Base-by-base conservation (phyloP, 2,113 vertebrate genomes). In the Urocitellus parryii region DNA sequence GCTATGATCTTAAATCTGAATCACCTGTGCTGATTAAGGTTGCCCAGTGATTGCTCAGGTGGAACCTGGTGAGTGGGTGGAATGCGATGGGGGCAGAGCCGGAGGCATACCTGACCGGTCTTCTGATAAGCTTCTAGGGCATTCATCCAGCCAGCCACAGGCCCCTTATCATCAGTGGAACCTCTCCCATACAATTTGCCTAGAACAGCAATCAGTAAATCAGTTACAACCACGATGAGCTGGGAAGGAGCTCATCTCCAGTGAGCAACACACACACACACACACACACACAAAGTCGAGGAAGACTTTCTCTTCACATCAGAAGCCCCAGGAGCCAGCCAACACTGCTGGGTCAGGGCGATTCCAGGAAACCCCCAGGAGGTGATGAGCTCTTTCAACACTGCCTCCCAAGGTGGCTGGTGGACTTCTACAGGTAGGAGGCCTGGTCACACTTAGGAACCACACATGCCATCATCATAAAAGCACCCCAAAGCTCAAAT, bases 151-250 rank as follows among this genome's bases (percentile, higher is more conserved):
- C 99, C 99, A 63, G 99, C 98, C 87, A 99, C 99, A 0, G 99
- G 99, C 48, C 99, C 99, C 98, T 99, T 99, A 96, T 99, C 99
- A 84, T 99, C 99, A 2, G 99, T 99, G 1, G 99, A 99, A 13
- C 99, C 99, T 98, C 99, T 97, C 48, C 99, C 99, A 85, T 99
- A 99, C 65, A 99, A 85, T 70, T 99, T 99, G 63, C 99, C 99
- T 99, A 93, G 22, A 98, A 95, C 18, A 78, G 65, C 87, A 96
- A 67, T 1, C 78, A 87, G 84, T 65, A 92, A 5, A 78, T 51
- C 20, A 53, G 67, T 88, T 14, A 90, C 0, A 1, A 39, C 2
- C 2, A 42, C 2, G 8, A 16, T 0, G 29, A 67, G 58, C 9
- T 6, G 0, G 0, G 51, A 22, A 53, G 39, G 8, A 34, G 65